Conservation (phyloP, 92 coral and sea anemone genomes). For the Porites rus region DNA sequence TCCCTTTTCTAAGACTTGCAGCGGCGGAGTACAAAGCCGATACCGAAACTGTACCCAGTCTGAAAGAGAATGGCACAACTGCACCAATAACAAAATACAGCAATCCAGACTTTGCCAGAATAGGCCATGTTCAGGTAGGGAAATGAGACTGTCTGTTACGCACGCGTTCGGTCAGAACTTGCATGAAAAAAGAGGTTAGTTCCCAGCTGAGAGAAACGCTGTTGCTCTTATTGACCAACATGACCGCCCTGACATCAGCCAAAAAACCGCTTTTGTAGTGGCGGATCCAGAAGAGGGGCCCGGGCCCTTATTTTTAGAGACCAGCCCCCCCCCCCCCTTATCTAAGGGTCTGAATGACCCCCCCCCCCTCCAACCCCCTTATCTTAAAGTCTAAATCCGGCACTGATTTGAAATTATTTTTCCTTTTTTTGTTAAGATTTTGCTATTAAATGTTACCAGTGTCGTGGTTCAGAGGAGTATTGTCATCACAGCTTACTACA, state of each 20-base stretch:
- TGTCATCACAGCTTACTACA: background rate
- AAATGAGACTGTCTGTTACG: background rate
- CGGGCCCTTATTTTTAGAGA: too few relatives aligned
- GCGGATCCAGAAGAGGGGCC: too few relatives aligned
- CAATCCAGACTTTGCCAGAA: constrained; percentile 2
- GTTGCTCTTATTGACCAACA: too few relatives aligned
- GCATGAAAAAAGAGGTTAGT: too few relatives aligned
- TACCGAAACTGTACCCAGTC: background rate
- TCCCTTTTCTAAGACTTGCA: background rate
- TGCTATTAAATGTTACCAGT: constrained; percentile 22
- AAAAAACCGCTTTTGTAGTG: too few relatives aligned
- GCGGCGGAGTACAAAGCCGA: constrained; percentile 3
- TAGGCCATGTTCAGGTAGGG: constrained; percentile 17
- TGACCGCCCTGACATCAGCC: too few relatives aligned
- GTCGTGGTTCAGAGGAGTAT: background rate
- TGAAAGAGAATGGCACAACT: constrained; percentile 1
- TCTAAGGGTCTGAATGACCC: too few relatives aligned
- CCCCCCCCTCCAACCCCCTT: too few relatives aligned
- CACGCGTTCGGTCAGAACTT: too few relatives aligned
- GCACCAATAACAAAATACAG: background rate
- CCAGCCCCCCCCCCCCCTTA: too few relatives aligned
- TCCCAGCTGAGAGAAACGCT: too few relatives aligned
- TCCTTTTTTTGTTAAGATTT: background rate
- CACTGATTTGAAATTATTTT: background rate
- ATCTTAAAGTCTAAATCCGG: too few relatives aligned